Base-by-base conservation (phyloP, 2,113 vertebrate species). In the Atherinomorus stipes region DNA sequence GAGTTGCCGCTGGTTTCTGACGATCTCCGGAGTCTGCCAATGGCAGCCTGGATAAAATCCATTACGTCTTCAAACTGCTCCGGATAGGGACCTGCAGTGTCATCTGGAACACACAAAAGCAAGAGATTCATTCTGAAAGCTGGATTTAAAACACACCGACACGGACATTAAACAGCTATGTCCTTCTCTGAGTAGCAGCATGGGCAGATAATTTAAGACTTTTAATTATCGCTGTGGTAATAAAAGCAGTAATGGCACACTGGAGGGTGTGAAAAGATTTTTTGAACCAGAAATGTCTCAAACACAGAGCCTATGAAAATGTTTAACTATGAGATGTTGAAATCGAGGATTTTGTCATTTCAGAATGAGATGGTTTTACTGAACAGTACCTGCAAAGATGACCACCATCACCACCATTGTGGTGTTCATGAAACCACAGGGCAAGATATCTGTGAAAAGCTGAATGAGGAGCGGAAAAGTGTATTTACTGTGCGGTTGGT, bases 1-100 rank as follows among this genome's bases (percentile, higher is more conserved):
- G 92, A 74, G 0, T 89, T 88, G 25, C 81, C 67, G 21, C 94
- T 92, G 74, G 90, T 90, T 69, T 96, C 95, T 0, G 96, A 95
- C 0, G 97, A 97, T 59, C 97, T 92, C 78, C 95, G 94, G 68
- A 98, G 92, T 92, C 97, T 94, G 87, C 96, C 95, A 69, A 99
- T 95, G 74, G 97, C 97, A 60, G 96, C 95, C 93, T 98, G 93
- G 77, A 99, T 99, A 91, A 99, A 98, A 93, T 97, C 95, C 96
- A 98, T 96, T 47, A 98, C 95, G n/a, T 97, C 95, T 64, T 97
- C 95, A 81, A 96, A 95, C 90, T 97, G 96, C 78, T 97, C 95
- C 15, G 96, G 96, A 86, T 96, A 96, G 71, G 95, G 95, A 78
- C 93, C 95, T 34, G 93, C 84, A 74, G 93, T 93, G 78, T 94